These are phyloP conservation scores for Galemys pyrenaicus DNA, from an alignment of 2,113 vertebrate genomes.

Conservation along the genomic window DNA sequence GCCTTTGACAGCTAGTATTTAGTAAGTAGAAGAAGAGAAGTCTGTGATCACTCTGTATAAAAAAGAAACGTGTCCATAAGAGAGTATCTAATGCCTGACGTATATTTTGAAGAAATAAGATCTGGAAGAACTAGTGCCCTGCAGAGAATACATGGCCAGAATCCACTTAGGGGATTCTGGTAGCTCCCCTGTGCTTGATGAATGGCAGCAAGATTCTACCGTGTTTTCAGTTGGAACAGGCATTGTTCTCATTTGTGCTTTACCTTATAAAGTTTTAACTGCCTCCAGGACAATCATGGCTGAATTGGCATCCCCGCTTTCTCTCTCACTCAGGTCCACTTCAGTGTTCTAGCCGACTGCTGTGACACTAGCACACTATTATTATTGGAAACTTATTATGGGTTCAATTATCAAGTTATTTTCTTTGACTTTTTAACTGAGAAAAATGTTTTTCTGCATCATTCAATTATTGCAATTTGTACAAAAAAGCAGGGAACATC, in stretches of 20 bases:
- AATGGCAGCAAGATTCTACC: conserved; percentile 1
- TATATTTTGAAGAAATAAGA: conserved; percentile 41
- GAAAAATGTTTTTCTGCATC: conserved; percentile 67
- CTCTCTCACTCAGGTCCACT: conserved; percentile 26
- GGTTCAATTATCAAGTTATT: conserved; percentile 70
- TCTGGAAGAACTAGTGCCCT: conserved; percentile 40
- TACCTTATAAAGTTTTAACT: conserved; percentile 78
- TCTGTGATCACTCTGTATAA: conserved; percentile 49
- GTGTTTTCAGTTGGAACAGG: conserved; percentile 67
- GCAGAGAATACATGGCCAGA: conserved; percentile 49
- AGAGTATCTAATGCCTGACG: conserved; percentile 50
- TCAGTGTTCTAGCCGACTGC: conserved; percentile 10
- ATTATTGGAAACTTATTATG: conserved; percentile 60
- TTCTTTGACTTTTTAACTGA: conserved; percentile 75
- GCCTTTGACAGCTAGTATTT: conserved; percentile 56
- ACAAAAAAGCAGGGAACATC: conserved; percentile 64
- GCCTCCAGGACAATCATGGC: conserved; percentile 68
- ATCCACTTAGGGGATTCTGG: neutral
- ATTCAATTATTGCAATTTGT: conserved; percentile 50
- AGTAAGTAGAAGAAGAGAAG: conserved; percentile 55
- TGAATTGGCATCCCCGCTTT: conserved; percentile 55
- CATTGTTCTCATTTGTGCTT: conserved; percentile 73
- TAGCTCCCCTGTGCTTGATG: conserved; percentile 64
- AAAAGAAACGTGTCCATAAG: conserved; percentile 62
- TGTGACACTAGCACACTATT: conserved; percentile 34